Evolutionary conservation across 1,140 invertebrate species (phyloP), one percentile per base, ranked within the genome.

Genomic region (Heliconius hermathena): DNA sequence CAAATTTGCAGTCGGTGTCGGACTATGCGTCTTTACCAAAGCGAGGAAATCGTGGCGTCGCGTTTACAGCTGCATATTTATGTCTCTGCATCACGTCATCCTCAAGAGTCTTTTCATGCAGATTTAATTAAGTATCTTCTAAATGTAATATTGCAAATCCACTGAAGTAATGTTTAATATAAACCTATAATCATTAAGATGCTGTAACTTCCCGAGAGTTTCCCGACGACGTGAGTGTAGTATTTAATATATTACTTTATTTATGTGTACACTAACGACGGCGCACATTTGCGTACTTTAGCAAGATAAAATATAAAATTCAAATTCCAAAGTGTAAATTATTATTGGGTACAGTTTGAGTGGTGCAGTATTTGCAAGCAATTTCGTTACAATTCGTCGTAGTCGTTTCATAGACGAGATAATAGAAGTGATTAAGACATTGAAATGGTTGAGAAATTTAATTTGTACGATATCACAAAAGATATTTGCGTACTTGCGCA

Each of bases 321-420:
- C n/a, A 9, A 22, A 57, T 57, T 52, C 4, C 20, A 13, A 22
- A 60, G n/a, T 60, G 8, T 26, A 22, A 60, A 60, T 29, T 66
- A 13, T 26, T 66, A 26, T 66, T 66, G 0, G 4, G 11, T 29
- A 29, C 11, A 29, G 26, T 29, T 13, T 11, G 9, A 66, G 26
- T 29, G 1, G 22, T 1, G 22, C 60, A 16, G 41, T 46, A 60
- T 60, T 66, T 66, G 60, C 60, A 66, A 29, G 3, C 22, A 22
- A 26, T 66, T 66, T 66, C 60, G 26, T 66, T 66, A 66, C 5
- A 66, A 66, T 66, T 66, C 60, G 60, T 66, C 60, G 60, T 66
- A 66, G 60, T 66, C 60, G 60, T 66, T 66, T 66, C 26, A 29
- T 66, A 66, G 60, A 66, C 60, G 60, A 66, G 11, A 66, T 66